Conservation (phyloP, 2,797 vertebrate species). For the Hippocampus kuda region DNA sequence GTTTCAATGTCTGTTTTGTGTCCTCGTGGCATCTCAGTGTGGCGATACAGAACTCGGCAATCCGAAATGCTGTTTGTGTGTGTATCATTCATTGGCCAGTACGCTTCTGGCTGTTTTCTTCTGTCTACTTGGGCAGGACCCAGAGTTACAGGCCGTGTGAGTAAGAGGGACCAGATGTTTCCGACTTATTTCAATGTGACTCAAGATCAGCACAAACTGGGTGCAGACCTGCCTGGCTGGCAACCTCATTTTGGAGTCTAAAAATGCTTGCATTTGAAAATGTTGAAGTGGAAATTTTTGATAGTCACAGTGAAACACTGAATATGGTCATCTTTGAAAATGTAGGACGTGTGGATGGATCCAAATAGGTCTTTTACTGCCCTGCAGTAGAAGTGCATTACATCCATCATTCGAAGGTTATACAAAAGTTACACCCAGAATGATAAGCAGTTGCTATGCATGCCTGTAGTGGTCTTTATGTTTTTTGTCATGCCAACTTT, state of each 20-base stretch:
- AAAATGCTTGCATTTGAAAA: neutral
- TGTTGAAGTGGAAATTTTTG: neutral
- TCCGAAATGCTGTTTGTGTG: constrained; percentile 9
- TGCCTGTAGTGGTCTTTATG: neutral
- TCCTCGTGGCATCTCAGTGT: constrained; percentile 30
- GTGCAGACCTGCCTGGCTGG: neutral
- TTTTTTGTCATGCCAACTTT: neutral
- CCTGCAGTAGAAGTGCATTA: neutral
- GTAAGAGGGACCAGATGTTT: constrained; percentile 59
- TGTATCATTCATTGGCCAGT: constrained; percentile 4
- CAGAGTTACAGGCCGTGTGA: constrained; percentile 24
- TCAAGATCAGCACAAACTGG: constrained; percentile 26
- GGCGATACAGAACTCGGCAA: constrained; percentile 33
- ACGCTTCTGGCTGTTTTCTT: constrained; percentile 14
- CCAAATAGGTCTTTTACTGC: neutral
- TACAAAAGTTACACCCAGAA: neutral
- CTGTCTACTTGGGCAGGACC: constrained; percentile 35
- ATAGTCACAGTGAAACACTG: neutral
- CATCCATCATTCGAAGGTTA: neutral
- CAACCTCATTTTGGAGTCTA: neutral
- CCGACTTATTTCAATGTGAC: constrained; percentile 41
- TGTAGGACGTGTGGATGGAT: neutral
- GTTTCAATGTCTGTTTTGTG: constrained; percentile 59
- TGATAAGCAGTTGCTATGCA: neutral
- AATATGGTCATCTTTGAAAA: neutral